phyloP scores from a whole-genome alignment of 2,888 invertebrate species.

The Balanococcus diminutus region DNA sequence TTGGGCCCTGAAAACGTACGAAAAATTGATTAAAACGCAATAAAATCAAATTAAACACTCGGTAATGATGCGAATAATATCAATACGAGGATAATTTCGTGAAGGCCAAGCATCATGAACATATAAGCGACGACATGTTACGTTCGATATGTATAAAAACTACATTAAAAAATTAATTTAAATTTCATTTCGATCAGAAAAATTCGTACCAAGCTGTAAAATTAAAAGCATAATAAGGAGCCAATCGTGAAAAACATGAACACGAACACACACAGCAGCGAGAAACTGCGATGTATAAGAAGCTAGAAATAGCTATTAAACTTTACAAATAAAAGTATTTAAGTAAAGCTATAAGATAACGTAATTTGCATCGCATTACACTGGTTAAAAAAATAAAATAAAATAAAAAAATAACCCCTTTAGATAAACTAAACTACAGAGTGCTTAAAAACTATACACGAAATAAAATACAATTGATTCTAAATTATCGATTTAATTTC shows the following conservation, averaged over 20 bases:
- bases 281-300: not conserved
- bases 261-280: not conserved
- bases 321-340: not conserved
- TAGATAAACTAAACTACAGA: not conserved
- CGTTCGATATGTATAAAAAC: not conserved
- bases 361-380: not conserved
- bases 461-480: not conserved
- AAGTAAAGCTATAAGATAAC: not conserved
- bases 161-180: not conserved
- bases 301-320: not conserved
- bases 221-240: not conserved
- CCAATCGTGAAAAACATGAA: not conserved
- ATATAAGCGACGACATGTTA: not conserved
- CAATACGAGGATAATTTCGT: not conserved
- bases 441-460: not conserved
- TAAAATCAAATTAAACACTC: not conserved
- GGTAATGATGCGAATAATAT: not conserved
- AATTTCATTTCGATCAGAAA: not conserved
- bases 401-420: too few relatives aligned
- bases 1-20: constrained; percentile 73
- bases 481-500: not conserved
- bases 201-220: too few relatives aligned
- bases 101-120: not conserved
- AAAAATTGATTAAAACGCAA: not conserved
- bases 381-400: too few relatives aligned